These are phyloP conservation scores for Geotrupes spiniger DNA, from an alignment of 2,888 invertebrate species.

Conservation along the genomic window DNA sequence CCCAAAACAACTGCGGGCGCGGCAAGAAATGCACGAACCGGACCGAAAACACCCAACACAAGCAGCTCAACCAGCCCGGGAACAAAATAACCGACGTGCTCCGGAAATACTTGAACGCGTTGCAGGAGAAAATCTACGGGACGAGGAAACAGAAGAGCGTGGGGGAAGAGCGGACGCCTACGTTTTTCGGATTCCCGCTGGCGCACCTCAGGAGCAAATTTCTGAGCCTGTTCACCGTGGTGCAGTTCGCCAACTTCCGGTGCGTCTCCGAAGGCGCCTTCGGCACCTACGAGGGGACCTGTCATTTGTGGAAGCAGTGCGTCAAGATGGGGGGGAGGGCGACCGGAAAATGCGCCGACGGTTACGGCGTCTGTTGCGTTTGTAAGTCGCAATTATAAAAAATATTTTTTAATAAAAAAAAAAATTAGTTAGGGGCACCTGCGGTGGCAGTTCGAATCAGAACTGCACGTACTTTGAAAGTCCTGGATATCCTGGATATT, in stretches of 20 bases:
- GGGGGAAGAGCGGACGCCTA: background rate
- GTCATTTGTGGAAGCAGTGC: conserved; percentile 68
- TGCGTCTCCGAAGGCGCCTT: conserved; percentile 57
- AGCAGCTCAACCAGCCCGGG: background rate
- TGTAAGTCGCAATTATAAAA: conserved; percentile 65
- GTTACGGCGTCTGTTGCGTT: conserved; percentile 72
- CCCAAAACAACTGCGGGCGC: background rate
- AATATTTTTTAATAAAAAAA: conserved; percentile 6
- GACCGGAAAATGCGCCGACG: conserved; percentile 69
- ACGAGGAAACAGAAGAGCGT: too few relatives aligned
- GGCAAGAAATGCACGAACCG: background rate
- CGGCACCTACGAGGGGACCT: conserved; percentile 66
- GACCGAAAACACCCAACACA: background rate
- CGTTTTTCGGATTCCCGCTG: conserved; percentile 12
- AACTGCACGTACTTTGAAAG: conserved; percentile 71
- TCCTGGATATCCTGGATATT: conserved; percentile 62
- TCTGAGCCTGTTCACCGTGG: conserved; percentile 67
- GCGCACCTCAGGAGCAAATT: conserved; percentile 48
- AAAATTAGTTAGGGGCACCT: conserved; percentile 60
- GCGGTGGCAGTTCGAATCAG: conserved; percentile 62
- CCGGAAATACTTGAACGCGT: background rate
- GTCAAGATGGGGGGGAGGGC: conserved; percentile 58
- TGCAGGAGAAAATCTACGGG: conserved; percentile 3
- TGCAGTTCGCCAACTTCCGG: conserved; percentile 65
- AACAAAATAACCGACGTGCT: background rate